These are phyloP conservation scores for Uria aalge DNA, from an alignment of 2,113 vertebrate genomes.

Conservation along the genomic window DNA sequence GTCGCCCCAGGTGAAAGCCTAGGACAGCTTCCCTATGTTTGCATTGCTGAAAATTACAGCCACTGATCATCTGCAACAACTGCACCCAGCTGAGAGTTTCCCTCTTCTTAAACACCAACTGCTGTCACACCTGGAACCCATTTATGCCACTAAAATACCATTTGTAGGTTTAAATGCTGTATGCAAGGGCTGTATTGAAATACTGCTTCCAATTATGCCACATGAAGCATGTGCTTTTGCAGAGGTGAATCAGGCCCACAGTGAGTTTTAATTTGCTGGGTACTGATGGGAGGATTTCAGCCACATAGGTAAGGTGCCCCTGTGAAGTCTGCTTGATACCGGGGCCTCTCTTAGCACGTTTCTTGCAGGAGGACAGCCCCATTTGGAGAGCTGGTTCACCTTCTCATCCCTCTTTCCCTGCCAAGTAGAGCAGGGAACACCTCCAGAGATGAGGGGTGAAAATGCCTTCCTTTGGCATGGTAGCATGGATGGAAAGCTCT, in stretches of 20 bases:
- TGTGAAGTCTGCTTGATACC: neutral
- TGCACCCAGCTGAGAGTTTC: neutral
- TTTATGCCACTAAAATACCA: neutral
- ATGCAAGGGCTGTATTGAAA: neutral
- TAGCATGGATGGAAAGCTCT: neutral
- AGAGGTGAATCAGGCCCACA: neutral
- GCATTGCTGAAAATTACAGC: neutral
- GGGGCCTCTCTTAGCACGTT: neutral
- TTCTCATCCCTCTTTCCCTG: neutral
- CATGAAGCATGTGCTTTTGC: neutral
- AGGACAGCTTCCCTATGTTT: neutral
- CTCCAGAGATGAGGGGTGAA: neutral
- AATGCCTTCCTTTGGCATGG: neutral
- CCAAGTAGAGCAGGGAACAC: neutral
- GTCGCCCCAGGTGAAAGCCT: neutral
- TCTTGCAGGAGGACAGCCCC: neutral
- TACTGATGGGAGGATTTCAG: neutral
- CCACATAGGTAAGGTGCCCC: neutral
- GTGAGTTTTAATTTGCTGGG: neutral
- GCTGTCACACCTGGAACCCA: neutral
- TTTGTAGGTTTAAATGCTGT: neutral
- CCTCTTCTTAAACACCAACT: neutral
- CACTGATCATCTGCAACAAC: neutral
- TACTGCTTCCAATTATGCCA: neutral
- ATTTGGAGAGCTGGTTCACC: neutral